These are phyloP conservation scores for Cephus spinipes DNA, from an alignment of 2,888 invertebrate species.

Conservation along the genomic window DNA sequence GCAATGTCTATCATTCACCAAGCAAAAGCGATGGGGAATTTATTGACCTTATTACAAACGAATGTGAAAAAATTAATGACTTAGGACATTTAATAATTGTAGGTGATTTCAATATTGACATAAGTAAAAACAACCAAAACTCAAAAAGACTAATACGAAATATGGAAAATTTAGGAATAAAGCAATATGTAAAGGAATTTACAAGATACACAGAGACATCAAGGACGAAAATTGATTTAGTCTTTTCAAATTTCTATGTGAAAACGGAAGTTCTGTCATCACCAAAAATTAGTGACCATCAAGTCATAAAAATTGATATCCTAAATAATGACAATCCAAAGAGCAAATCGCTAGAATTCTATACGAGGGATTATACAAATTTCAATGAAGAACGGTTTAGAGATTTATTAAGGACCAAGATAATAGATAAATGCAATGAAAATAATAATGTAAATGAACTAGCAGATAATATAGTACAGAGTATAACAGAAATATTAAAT, in stretches of 20 bases:
- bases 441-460: too few species aligned
- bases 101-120: conserved; percentile 6
- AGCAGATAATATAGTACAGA: too few species aligned
- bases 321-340: not conserved
- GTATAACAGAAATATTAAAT: too few species aligned
- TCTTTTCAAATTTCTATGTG: conserved; percentile 20
- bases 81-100: not conserved
- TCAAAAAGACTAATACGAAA: conserved; percentile 9
- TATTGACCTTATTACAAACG: conserved; percentile 7
- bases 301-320: conserved; percentile 12
- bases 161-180: conserved; percentile 14
- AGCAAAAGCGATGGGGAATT: conserved; percentile 18
- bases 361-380: too few species aligned
- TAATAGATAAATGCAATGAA: too few species aligned
- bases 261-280: conserved; percentile 9
- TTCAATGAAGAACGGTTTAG: too few species aligned
- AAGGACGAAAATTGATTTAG: conserved; percentile 18
- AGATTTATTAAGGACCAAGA: too few species aligned
- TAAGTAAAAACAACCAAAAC: conserved; percentile 12
- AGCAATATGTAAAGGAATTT: conserved; percentile 11
- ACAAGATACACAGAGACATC: conserved; percentile 16
- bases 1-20: conserved; percentile 15
- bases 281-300: conserved; percentile 21
- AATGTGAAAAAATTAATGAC: conserved; percentile 13
- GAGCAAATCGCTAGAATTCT: too few species aligned